Conservation (phyloP, 2,797 vertebrate genomes). For the Silurus aristotelis region DNA sequence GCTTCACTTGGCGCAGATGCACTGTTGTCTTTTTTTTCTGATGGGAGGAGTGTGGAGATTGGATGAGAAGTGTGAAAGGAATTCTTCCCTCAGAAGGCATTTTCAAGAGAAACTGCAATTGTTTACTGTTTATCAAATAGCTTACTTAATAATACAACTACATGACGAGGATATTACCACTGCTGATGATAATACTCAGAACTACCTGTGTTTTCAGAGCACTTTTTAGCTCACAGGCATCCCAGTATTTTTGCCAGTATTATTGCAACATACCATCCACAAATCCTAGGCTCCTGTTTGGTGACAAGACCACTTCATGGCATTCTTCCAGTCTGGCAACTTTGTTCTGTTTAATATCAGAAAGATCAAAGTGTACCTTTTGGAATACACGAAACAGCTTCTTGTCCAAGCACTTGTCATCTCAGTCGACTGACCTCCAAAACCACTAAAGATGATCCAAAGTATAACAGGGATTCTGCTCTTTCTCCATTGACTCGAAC, state of each 20-base stretch:
- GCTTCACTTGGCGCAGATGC: constrained; percentile 5
- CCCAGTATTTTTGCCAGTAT: background rate
- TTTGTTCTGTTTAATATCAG: background rate
- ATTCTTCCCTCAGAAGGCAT: background rate
- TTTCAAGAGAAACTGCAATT: background rate
- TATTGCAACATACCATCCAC: background rate
- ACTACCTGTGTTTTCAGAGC: background rate
- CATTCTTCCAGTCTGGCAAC: background rate
- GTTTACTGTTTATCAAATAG: background rate
- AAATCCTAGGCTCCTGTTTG: background rate
- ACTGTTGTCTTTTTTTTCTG: constrained; percentile 3
- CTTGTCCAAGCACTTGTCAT: background rate
- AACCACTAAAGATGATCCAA: background rate
- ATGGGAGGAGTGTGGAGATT: background rate
- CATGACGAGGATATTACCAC: background rate
- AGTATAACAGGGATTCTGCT: background rate
- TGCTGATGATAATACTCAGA: background rate
- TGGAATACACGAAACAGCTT: background rate
- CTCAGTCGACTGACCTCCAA: background rate
- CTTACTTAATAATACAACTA: background rate
- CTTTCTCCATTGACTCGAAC: background rate
- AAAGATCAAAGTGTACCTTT: background rate
- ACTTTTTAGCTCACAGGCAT: background rate
- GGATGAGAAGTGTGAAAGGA: background rate
- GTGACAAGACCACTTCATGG: background rate